These are phyloP conservation scores for Thymallus thymallus DNA, from an alignment of 2,113 vertebrate species.

Conservation along the genomic window DNA sequence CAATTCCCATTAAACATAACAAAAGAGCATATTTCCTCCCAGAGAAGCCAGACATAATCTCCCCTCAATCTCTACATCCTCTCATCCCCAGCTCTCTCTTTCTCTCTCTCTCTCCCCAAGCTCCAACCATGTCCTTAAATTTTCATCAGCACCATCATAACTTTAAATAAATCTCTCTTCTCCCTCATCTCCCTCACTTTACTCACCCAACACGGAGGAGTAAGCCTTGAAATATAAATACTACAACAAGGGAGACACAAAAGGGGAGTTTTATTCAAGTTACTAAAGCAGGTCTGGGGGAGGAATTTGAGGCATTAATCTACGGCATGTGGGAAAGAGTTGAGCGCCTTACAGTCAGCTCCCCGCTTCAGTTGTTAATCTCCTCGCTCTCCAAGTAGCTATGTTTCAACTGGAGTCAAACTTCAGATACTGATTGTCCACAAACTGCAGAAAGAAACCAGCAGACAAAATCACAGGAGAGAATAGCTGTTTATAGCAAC, in stretches of 20 bases:
- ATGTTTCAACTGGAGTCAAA: constrained; percentile 26
- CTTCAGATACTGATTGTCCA: neutral
- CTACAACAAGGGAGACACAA: neutral
- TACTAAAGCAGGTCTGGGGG: constrained; percentile 17
- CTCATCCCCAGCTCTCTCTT: constrained; percentile 15
- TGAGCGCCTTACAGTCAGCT: constrained; percentile 22
- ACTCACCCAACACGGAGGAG: neutral
- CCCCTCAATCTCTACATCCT: constrained; percentile 7
- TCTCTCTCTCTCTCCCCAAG: constrained; percentile 36
- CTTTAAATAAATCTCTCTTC: constrained; percentile 23
- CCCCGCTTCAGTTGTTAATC: constrained; percentile 45
- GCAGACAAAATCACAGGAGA: constrained; percentile 12
- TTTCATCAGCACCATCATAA: constrained; percentile 51
- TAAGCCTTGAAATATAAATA: constrained; percentile 33
- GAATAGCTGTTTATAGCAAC: neutral
- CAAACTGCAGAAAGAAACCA: constrained; percentile 25
- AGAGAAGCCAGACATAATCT: constrained; percentile 20
- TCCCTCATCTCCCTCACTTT: constrained; percentile 13
- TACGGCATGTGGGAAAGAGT: constrained; percentile 7
- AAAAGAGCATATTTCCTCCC: constrained; percentile 55
- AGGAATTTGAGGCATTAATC: constrained; percentile 39
- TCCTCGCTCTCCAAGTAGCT: constrained; percentile 18
- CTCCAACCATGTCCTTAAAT: constrained; percentile 46
- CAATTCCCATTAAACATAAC: constrained; percentile 56
- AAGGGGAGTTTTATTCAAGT: constrained; percentile 21